A percentile compares a stretch with the other conserved stretches of the same genome.
phyloP scores from a whole-genome alignment of 2,888 invertebrate genomes.

The Caenorhabditis macrosperma region DNA sequence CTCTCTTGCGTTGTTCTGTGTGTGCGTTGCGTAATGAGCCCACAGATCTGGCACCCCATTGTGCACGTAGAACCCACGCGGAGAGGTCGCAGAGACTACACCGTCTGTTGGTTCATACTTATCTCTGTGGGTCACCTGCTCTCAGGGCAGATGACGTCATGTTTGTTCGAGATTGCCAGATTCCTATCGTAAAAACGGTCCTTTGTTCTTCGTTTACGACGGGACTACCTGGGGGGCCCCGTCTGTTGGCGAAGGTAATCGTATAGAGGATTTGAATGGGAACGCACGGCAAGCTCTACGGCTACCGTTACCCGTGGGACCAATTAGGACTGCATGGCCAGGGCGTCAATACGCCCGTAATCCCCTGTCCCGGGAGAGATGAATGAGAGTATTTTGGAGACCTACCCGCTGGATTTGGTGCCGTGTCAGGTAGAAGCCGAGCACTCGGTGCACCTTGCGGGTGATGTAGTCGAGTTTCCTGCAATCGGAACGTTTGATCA shows the following conservation, averaged over 20 bases:
- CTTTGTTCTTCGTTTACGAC: constrained; percentile 31
- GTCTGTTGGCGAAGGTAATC: neutral
- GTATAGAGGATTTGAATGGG: neutral
- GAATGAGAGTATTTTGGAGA: neutral
- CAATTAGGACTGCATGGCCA: neutral
- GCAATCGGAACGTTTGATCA: constrained; percentile 4
- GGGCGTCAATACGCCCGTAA: neutral
- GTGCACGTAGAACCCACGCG: constrained; percentile 28
- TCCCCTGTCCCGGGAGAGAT: too few relatives aligned
- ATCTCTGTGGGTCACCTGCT: constrained; percentile 36
- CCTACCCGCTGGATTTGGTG: constrained; percentile 53
- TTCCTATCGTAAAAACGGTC: constrained; percentile 39
- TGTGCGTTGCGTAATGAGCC: constrained; percentile 27
- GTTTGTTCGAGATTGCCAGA: constrained; percentile 35
- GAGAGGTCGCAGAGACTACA: neutral
- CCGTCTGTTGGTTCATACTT: constrained; percentile 36
- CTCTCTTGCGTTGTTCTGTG: neutral
- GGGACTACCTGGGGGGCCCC: neutral
- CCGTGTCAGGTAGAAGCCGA: constrained; percentile 50
- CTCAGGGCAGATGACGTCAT: constrained; percentile 42
- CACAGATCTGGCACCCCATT: constrained; percentile 46
- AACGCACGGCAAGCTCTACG: too few relatives aligned
- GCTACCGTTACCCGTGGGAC: neutral
- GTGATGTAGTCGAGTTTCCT: constrained; percentile 56
- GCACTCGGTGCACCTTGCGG: constrained; percentile 41